Evolutionary conservation across 2,113 vertebrate genomes (phyloP).

Genomic region (Xiphophorus hellerii): DNA sequence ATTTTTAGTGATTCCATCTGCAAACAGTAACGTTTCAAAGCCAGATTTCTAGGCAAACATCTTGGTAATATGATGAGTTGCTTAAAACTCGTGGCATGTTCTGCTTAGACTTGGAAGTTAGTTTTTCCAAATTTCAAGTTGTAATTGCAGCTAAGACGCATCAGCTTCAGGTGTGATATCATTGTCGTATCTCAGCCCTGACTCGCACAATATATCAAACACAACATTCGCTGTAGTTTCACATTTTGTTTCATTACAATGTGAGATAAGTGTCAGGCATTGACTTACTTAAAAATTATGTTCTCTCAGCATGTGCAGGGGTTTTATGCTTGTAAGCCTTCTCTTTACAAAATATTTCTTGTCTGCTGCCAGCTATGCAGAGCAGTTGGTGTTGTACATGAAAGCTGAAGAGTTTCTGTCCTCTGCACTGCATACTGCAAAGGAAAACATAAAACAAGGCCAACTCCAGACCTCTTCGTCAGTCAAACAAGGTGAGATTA

Average conservation of each 20-base stretch:
- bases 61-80: too few relatives aligned
- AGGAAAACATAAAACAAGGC: conserved; percentile 87
- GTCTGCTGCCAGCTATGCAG: conserved; percentile 84
- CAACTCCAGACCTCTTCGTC: conserved; percentile 88
- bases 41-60: neutral
- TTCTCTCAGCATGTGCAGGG: neutral
- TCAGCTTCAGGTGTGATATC: neutral
- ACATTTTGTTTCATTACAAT: neutral
- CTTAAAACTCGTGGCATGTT: too few relatives aligned
- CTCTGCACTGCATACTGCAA: conserved; percentile 86
- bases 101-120: too few relatives aligned
- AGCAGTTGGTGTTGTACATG: conserved; percentile 94
- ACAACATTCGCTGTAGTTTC: neutral
- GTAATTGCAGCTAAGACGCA: neutral
- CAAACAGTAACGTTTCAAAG: neutral
- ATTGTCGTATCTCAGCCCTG: neutral
- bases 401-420: conserved; percentile 93
- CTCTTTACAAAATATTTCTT: conserved; percentile 13
- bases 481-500: conserved; percentile 89
- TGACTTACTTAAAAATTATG: neutral
- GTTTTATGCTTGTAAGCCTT: neutral
- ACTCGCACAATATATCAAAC: neutral
- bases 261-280: neutral
- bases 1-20: neutral
- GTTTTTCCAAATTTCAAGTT: too few relatives aligned